Evolutionary conservation across 2,888 invertebrate species (phyloP), one percentile per base, ranked within the genome.

Genomic region (Oscheius myriophilus): DNA sequence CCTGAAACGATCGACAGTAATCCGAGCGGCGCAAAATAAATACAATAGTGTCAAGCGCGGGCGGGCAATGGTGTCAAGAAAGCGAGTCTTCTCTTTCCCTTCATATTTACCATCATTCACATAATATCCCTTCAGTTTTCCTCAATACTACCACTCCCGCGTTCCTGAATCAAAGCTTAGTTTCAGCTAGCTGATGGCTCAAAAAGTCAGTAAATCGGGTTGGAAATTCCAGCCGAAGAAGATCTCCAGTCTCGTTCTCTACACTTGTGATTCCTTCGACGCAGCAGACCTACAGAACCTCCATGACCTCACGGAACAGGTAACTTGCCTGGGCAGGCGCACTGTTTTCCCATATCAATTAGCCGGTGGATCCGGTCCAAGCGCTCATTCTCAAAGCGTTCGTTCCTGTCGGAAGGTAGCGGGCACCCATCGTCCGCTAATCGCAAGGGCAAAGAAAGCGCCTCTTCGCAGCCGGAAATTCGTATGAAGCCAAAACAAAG

Each of bases 211-310:
- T 72, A 74, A 75, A 68, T 75, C 74, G 46, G 72, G 77, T 21
- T 77, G 77, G 77, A 72, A 73, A 59, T 77, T 77, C 55, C 74
- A 77, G 71, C 72, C 74, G 39, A 69, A 69, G 62, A 72, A 76
- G 58, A 71, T 68, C 45, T 42, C 69, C 25, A 72, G 71, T 65
- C 61, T 74, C 55, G 74, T 76, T 61, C 65, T 73, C 43, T 76
- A 74, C 57, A 69, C 70, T 14, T 66, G 71, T 46, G 68, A 70
- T 41, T 69, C 68, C 49, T 49, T 49, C 39, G 74, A 73, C 26
- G 70, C 74, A 16, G 33, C 71, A 6, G 73, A 76, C 58, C 68
- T 65, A 16, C 73, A 72, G 52, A 61, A 70, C 41, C 64, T 76
- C 63, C 72, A 73, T 54, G 72, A 73, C 61, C 69, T 76, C 11